Percentiles rank a stretch among this genome's conserved stretches.
Evolutionary conservation across 2,113 vertebrate genomes (phyloP).

Genomic region (Dissostichus mawsoni): DNA sequence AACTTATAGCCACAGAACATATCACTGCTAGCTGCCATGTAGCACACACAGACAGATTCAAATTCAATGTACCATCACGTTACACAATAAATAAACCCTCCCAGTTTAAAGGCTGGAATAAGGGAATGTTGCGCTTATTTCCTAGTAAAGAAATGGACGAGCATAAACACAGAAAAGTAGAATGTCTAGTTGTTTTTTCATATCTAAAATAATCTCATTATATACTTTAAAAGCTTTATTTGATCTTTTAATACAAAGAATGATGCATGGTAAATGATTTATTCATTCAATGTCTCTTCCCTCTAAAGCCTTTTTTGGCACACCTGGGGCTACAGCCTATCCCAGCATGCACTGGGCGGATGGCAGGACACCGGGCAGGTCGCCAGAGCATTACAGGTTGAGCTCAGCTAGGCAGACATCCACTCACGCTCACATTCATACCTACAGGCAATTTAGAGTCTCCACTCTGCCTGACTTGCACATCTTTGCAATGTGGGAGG

Average conservation of each 20-base stretch:
- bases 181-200: background rate
- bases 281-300: slow-evolving; percentile 54
- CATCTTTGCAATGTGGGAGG: slow-evolving; percentile 59
- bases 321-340: slow-evolving; percentile 59
- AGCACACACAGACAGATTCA: background rate
- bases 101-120: background rate
- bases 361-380: slow-evolving; percentile 64
- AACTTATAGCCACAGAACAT: background rate
- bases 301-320: slow-evolving; percentile 55
- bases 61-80: background rate
- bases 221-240: slow-evolving; percentile 7
- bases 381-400: slow-evolving; percentile 61
- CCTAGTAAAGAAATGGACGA: background rate
- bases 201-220: background rate
- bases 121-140: background rate
- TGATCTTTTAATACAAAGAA: slow-evolving; percentile 22
- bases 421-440: slow-evolving; percentile 58
- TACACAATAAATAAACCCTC: background rate
- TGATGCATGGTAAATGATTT: slow-evolving; percentile 30
- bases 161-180: background rate
- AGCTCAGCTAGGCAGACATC: slow-evolving; percentile 63
- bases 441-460: slow-evolving; percentile 61
- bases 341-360: slow-evolving; percentile 67
- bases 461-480: slow-evolving; percentile 58
- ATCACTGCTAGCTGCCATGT: background rate